Conservation (phyloP, 2,113 vertebrate genomes). For the Porphyrio hochstetteri region DNA sequence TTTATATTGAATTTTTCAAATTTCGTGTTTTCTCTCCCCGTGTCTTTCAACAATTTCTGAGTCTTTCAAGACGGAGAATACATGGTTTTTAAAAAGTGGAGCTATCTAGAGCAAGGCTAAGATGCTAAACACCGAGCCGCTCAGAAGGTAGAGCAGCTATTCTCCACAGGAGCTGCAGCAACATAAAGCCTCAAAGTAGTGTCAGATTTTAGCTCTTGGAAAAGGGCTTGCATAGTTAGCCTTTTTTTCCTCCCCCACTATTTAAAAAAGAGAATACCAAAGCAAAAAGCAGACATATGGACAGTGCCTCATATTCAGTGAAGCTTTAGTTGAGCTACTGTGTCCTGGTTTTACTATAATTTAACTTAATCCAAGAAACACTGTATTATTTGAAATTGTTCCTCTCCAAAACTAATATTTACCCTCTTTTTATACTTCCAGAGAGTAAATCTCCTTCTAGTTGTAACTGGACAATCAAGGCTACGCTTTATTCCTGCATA, state of each 20-base stretch:
- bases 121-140: background rate
- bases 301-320: background rate
- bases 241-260: background rate
- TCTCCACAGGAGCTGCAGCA: background rate
- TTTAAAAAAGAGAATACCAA: background rate
- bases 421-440: background rate
- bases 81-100: rapidly evolving
- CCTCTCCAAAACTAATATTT: background rate
- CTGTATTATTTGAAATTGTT: background rate
- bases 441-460: background rate
- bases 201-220: background rate
- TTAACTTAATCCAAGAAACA: background rate
- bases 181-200: background rate
- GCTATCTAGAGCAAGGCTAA: background rate
- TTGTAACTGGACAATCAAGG: background rate
- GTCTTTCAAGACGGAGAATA: background rate
- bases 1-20: background rate
- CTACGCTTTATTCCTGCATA: background rate
- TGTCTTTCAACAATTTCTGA: background rate
- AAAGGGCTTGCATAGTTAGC: background rate
- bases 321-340: background rate
- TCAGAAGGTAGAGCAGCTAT: background rate
- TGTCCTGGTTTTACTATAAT: background rate
- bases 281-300: background rate
- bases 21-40: rapidly evolving